Base-by-base conservation (phyloP, 2,797 vertebrate genomes). In the Nannoperca obscura region DNA sequence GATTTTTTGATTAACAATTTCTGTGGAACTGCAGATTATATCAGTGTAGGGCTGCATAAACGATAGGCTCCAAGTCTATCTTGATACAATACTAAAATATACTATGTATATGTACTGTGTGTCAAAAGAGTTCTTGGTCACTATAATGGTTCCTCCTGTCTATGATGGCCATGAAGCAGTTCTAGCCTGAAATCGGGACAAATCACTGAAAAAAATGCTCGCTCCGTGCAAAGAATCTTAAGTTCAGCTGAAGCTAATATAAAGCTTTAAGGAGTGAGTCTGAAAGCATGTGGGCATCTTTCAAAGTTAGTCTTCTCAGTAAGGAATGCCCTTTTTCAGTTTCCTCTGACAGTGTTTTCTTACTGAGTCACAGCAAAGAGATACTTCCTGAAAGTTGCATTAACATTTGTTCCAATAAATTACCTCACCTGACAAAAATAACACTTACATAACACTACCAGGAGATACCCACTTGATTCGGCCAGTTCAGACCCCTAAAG, bases 1-100 rank as follows among this genome's bases (percentile, higher is more conserved):
- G 13, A 84, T 78, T 50, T 89, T 70, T 86, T 52, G 38, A 82
- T 81, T 78, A 61, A 46, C 40, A 69, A 2, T 83, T 76, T 83
- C 32, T 78, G 63, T 84, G 5, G 11, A 74, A 57, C 46, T 59
- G 34, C 34, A 79, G n/a, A 69, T 57, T 62, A 53, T 62, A 68
- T 79, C 60, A 52, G 44, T 66, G 75, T 40, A 50, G 46, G 20
- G 14, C 42, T 53, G 27, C 24, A 50, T 44, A 44, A 55, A 53
- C 47, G 60, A 49, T n/a, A n/a, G 9, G 17, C 34, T 11, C 7
- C 0, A 13, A 68, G 40, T 76, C 15, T 34, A 20, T 53, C 15
- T 19, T 24, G 36, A 68, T 47, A 52, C 40, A 59, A 32, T 5
- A 68, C 40, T 7, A 30, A 52, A 34, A 24, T 3, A 3, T n/a